Evolutionary conservation across 2,113 vertebrate genomes (phyloP).

Genomic region (Enhydra lutris): DNA sequence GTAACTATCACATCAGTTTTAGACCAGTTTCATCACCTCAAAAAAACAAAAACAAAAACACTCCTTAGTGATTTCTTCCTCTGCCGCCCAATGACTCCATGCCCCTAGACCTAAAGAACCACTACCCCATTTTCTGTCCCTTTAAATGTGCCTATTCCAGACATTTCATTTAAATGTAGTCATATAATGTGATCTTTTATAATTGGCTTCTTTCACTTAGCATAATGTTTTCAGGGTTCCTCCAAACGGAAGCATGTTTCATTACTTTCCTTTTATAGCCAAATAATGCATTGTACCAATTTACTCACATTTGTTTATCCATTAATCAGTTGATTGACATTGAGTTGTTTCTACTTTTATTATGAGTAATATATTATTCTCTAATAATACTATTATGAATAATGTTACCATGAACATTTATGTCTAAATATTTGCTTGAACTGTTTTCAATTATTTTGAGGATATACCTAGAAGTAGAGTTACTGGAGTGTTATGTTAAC

Average conservation of each 20-base stretch:
- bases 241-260: not conserved
- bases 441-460: not conserved
- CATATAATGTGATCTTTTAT: not conserved
- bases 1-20: not conserved
- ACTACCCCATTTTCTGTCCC: not conserved
- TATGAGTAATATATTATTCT: not conserved
- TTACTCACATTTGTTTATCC: not conserved
- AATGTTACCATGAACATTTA: not conserved
- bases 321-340: not conserved
- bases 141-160: not conserved
- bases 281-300: not conserved
- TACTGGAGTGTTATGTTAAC: not conserved
- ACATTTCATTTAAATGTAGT: not conserved
- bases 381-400: not conserved
- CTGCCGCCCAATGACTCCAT: not conserved
- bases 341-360: not conserved
- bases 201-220: not conserved
- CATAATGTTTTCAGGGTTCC: not conserved
- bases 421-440: not conserved
- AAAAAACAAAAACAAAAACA: not conserved
- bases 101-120: not conserved
- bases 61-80: not conserved
- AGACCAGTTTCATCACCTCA: not conserved
- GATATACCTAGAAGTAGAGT: not conserved
- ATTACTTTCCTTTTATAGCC: not conserved